Base-by-base conservation (phyloP, 2,113 vertebrate species). In the Anarrhichthys ocellatus region DNA sequence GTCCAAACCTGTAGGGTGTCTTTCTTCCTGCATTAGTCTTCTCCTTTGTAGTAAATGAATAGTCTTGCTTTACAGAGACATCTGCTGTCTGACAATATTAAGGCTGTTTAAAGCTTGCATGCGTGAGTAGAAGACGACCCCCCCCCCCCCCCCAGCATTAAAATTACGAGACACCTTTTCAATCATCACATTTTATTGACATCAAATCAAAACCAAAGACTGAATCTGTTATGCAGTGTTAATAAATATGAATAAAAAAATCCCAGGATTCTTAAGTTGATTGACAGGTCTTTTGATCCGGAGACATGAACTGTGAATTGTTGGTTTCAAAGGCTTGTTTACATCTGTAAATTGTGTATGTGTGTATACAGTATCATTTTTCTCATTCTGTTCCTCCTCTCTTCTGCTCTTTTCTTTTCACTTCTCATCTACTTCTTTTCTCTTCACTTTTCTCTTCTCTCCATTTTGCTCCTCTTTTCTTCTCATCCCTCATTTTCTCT, bases 81-180 rank as follows among this genome's bases (percentile, higher is more conserved):
- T 9, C 86, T 89, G 11, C 66, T 84, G 87, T 79, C 22, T 24
- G 50, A 6, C 27, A n/a, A 22, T 7, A 24, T 32, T 42, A 32
- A 20, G 34, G 36, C 7, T 18, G 14, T 32, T 71, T 14, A 36
- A 1, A 38, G 10, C 2, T 24, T 8, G 48, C 32, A 15, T 24
- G n/a, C 5, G 54, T 58, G 54, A 4, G 13, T 14, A 29, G 56
- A 59, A 29, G 29, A 2, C 54, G 5, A 5, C 34, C 34, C 34
- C 34, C 34, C 34, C 34, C 34, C 34, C 14, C 24, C 24, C 27
- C 54, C 27, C 32, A 62, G 29, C 8, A 22, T 10, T 27, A 34
- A 20, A n/a, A 40, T n/a, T 10, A 29, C 9, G 40, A 29, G 22
- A 66, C 64, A 65, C 24, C 1, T 46, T 14, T 14, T 66, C 6